phyloP scores from a whole-genome alignment of 1,140 invertebrate species.

The Ips nitidus region DNA sequence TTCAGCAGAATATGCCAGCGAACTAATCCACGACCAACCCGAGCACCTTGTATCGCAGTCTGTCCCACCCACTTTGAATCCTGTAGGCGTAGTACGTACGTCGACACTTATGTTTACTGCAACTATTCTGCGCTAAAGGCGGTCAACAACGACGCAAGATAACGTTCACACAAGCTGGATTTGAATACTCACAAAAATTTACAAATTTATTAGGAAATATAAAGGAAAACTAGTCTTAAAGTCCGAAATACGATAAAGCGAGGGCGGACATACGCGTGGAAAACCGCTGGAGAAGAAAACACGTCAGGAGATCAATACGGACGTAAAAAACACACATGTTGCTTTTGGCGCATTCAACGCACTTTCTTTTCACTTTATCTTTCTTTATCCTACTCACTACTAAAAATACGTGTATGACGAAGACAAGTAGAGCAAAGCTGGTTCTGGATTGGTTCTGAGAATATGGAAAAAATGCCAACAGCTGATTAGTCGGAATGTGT shows the following conservation, averaged over 20 bases:
- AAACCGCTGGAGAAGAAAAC: too few species aligned
- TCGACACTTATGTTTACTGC: conserved; percentile 2
- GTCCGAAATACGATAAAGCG: too few species aligned
- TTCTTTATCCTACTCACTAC: conserved; percentile 9
- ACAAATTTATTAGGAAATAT: too few species aligned
- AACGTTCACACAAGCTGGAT: not conserved
- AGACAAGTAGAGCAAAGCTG: too few species aligned
- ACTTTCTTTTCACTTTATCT: not conserved
- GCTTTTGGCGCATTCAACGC: conserved; percentile 26
- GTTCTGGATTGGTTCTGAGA: too few species aligned
- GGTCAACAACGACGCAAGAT: conserved; percentile 40
- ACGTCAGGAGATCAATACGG: too few species aligned
- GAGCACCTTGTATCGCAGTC: not conserved
- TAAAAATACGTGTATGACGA: too few species aligned
- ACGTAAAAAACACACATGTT: conserved; percentile 23
- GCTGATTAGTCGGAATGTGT: too few species aligned
- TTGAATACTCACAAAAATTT: too few species aligned
- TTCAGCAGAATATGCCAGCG: conserved; percentile 31
- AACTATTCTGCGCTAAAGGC: conserved; percentile 45
- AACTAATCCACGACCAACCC: conserved; percentile 12
- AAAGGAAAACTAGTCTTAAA: too few species aligned
- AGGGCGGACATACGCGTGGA: too few species aligned
- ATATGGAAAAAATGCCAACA: too few species aligned
- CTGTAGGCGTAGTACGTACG: conserved; percentile 39
- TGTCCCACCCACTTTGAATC: conserved; percentile 23